Percentiles rank a stretch among this genome's conserved stretches.
phyloP scores from a whole-genome alignment of 2,888 invertebrate genomes.

The Morinoia aosen region DNA sequence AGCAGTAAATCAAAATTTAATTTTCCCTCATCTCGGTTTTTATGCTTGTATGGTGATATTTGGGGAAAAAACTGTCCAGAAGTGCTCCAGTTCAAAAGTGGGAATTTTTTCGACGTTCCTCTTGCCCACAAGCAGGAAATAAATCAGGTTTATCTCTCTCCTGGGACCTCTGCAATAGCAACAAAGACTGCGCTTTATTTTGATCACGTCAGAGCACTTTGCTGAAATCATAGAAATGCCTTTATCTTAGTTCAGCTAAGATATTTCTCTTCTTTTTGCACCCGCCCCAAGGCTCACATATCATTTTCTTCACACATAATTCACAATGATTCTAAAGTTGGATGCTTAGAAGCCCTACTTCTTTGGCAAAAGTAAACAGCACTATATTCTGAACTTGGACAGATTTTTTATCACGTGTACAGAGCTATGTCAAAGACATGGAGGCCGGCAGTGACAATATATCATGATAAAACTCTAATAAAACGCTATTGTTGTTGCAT shows the following conservation, averaged over 20 bases:
- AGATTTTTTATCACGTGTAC: conserved; percentile 53
- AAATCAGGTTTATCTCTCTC: conserved; percentile 67
- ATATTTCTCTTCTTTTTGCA: conserved; percentile 54
- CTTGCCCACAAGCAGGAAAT: conserved; percentile 56
- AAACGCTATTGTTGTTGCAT: conserved; percentile 52
- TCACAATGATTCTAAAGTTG: conserved; percentile 55
- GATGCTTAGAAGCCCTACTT: conserved; percentile 51
- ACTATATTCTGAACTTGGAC: conserved; percentile 53
- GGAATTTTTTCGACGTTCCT: conserved; percentile 40
- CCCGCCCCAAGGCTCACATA: conserved; percentile 41
- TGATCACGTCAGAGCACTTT: conserved; percentile 67
- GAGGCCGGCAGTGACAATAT: conserved; percentile 47
- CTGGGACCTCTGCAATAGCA: conserved; percentile 64
- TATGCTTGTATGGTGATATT: conserved; percentile 38
- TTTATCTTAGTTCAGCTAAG: conserved; percentile 59
- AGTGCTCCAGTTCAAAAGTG: conserved; percentile 49
- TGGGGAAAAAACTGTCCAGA: conserved; percentile 23
- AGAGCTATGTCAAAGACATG: conserved; percentile 51
- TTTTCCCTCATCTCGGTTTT: conserved; percentile 18
- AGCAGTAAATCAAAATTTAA: conserved; percentile 34
- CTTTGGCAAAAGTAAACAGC: conserved; percentile 47
- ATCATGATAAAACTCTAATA: conserved; percentile 51
- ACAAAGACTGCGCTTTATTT: conserved; percentile 67
- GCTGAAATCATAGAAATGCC: conserved; percentile 67
- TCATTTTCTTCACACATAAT: conserved; percentile 56